Conservation (phyloP, 2,113 vertebrate species). For the Brienomyrus longianalis region DNA sequence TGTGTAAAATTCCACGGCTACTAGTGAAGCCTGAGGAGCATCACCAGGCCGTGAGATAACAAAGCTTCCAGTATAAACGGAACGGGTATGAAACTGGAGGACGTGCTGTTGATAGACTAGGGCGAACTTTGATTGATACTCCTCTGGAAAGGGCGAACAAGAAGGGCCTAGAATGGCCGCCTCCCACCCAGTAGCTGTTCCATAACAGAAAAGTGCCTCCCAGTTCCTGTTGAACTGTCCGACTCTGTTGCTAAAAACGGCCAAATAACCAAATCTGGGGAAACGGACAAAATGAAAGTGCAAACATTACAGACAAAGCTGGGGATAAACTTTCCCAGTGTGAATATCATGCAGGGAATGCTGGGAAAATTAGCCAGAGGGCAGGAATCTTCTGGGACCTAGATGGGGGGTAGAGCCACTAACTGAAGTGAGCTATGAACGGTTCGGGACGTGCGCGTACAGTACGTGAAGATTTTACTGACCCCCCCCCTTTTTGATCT, state of each 20-base stretch:
- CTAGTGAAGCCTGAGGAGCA: not conserved
- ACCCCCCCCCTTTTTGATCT: not conserved
- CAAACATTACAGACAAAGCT: not conserved
- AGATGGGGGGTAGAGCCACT: not conserved
- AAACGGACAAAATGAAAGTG: not conserved
- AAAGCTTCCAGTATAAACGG: not conserved
- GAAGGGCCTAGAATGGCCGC: not conserved
- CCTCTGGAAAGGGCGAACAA: not conserved
- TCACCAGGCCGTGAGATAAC: not conserved
- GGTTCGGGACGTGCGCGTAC: not conserved
- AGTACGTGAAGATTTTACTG: not conserved
- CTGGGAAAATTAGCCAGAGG: not conserved
- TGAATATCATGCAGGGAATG: not conserved
- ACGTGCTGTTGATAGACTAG: not conserved
- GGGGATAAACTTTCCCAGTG: no score
- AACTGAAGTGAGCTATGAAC: not conserved
- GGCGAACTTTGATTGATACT: not conserved
- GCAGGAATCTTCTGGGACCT: not conserved
- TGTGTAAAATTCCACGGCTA: not conserved
- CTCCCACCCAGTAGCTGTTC: not conserved
- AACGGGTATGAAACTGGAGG: not conserved
- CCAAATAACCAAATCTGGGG: not conserved
- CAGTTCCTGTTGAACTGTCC: not conserved
- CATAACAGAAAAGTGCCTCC: not conserved
- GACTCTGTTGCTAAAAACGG: not conserved